Evolutionary conservation across 2,888 invertebrate genomes (phyloP).

Genomic region (Coecobrya sp.): DNA sequence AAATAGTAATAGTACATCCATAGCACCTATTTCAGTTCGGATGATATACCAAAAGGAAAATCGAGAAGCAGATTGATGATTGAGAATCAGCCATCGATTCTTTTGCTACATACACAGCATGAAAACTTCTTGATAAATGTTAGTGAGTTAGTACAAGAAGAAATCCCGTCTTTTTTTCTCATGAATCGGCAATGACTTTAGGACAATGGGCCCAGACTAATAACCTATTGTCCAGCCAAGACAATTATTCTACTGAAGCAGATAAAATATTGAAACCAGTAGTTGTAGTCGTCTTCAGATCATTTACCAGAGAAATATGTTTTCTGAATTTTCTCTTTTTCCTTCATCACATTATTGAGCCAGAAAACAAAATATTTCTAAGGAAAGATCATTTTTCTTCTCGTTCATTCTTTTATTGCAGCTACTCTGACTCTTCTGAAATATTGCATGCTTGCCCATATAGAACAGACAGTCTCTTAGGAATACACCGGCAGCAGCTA

Average conservation of each 20-base stretch:
- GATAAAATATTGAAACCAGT: not conserved
- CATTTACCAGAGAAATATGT: constrained; percentile 23
- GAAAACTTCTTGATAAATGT: too few species aligned
- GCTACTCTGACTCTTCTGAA: constrained; percentile 7
- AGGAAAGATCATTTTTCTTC: not conserved
- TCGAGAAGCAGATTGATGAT: too few species aligned
- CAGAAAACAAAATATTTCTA: constrained; percentile 14
- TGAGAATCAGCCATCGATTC: not conserved
- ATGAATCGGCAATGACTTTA: constrained; percentile 61
- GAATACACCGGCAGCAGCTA: constrained; percentile 69
- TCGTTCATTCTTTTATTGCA: not conserved
- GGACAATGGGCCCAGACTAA: constrained; percentile 11
- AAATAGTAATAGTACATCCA: not conserved
- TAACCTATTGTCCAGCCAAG: not conserved
- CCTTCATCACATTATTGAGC: not conserved
- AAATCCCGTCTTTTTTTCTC: constrained; percentile 27
- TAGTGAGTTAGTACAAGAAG: not conserved
- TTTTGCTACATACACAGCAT: too few species aligned
- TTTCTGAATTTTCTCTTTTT: constrained; percentile 36
- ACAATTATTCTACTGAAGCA: not conserved
- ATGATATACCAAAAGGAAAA: too few species aligned
- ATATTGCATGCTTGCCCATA: constrained; percentile 25
- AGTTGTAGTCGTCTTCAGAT: not conserved
- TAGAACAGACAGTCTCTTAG: constrained; percentile 58
- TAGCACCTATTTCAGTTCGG: not conserved